Evolutionary conservation across 92 coral and sea anemone species (phyloP).

Genomic region (Bergia puertoricense): DNA sequence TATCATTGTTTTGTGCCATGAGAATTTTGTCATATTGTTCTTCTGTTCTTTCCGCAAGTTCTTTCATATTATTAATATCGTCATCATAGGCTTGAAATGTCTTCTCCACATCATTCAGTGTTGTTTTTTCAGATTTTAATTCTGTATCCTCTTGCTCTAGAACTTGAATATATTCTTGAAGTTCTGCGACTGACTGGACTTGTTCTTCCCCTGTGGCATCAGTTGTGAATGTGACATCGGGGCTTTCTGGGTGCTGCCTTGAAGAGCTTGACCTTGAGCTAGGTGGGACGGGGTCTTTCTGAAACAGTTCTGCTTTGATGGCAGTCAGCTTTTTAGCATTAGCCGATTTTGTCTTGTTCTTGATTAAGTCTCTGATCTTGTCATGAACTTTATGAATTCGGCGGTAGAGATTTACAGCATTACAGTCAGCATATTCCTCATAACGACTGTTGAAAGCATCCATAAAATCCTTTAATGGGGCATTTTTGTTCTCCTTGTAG

Average conservation of each 20-base stretch:
- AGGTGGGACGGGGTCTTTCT: neutral
- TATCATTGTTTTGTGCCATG: neutral
- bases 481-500: neutral
- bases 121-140: constrained; percentile 2
- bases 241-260: neutral
- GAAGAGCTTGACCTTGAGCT: neutral
- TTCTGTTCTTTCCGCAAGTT: neutral
- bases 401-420: constrained; percentile 19
- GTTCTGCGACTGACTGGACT: neutral
- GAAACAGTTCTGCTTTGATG: neutral
- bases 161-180: neutral
- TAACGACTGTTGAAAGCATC: neutral
- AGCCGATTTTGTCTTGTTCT: neutral
- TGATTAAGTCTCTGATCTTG: neutral
- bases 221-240: neutral
- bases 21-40: constrained; percentile 27
- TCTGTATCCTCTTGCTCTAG: neutral
- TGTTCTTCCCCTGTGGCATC: neutral
- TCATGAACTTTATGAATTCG: neutral
- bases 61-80: neutral
- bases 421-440: constrained; percentile 13
- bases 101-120: neutral
- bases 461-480: neutral
- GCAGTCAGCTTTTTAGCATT: neutral
- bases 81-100: neutral